phyloP scores from a whole-genome alignment of 1,140 invertebrate genomes.

The Drosophila ficusphila region DNA sequence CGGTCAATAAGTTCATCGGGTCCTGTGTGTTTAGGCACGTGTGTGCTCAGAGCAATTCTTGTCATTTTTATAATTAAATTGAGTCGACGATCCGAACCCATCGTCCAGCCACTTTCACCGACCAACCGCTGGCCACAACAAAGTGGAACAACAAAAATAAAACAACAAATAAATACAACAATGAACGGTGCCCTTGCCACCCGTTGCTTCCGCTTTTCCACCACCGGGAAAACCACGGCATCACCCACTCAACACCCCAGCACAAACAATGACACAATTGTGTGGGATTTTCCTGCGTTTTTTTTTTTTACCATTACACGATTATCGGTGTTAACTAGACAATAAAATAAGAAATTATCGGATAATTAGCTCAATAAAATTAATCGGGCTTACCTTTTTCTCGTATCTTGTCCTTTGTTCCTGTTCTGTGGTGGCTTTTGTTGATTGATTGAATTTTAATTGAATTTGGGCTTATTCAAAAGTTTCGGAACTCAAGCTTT shows the following conservation, averaged over 20 bases:
- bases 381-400: conserved; percentile 57
- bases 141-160: conserved; percentile 29
- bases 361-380: conserved; percentile 57
- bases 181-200: neutral
- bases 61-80: conserved; percentile 48
- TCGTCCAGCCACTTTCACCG: neutral
- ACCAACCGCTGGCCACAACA: conserved; percentile 33
- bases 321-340: conserved; percentile 63
- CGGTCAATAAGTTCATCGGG: conserved; percentile 27
- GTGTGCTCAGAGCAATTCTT: conserved; percentile 2
- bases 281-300: conserved; percentile 21
- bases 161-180: conserved; percentile 26
- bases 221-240: neutral
- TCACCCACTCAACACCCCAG: neutral
- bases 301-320: conserved; percentile 26
- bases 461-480: conserved; percentile 17
- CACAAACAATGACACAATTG: conserved; percentile 31
- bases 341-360: conserved; percentile 62
- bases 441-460: conserved; percentile 25
- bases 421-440: conserved; percentile 9
- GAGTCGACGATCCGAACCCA: conserved; percentile 14
- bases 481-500: conserved; percentile 6
- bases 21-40: conserved; percentile 4
- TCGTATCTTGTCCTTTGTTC: neutral
- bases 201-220: conserved; percentile 16